phyloP scores from a whole-genome alignment of 2,888 invertebrate species.

The Agonopterix arenella region DNA sequence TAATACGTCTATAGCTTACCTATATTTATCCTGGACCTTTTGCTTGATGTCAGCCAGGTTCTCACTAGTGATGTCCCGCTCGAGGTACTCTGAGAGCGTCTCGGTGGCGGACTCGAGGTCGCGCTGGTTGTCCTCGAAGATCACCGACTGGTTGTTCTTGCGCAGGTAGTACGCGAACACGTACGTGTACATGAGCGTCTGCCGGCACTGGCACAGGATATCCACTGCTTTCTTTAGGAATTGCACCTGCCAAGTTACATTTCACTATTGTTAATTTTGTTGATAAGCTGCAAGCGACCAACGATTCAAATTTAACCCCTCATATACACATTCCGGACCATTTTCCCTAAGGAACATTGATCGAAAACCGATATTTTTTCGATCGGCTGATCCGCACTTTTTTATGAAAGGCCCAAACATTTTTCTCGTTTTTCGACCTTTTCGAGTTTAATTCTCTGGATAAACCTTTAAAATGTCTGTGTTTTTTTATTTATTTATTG shows the following conservation, averaged over 20 bases:
- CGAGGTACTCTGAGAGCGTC: conserved; percentile 97
- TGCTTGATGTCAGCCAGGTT: conserved; percentile 98
- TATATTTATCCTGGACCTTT: conserved; percentile 98
- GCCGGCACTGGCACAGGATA: conserved; percentile 96
- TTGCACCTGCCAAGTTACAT: conserved; percentile 82
- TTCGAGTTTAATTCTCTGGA: too few species aligned
- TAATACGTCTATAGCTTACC: conserved; percentile 72
- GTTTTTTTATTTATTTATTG: too few species aligned
- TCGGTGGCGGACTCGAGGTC: conserved; percentile 99
- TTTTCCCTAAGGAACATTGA: too few species aligned
- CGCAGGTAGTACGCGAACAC: conserved; percentile 99
- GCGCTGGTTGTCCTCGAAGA: conserved; percentile 99
- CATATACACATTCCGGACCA: too few species aligned
- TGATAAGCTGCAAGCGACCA: background rate
- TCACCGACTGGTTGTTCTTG: conserved; percentile 98
- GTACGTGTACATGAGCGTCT: conserved; percentile 99
- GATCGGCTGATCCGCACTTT: too few species aligned
- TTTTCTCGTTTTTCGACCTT: too few species aligned
- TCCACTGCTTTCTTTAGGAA: conserved; percentile 98
- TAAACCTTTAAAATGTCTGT: too few species aligned
- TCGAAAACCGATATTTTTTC: too few species aligned
- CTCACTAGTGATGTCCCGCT: conserved; percentile 97
- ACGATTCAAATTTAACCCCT: too few species aligned
- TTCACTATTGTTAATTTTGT: background rate
- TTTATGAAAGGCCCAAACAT: too few species aligned